Conservation (phyloP, 2,888 invertebrate genomes). For the Phalera bucephala region DNA sequence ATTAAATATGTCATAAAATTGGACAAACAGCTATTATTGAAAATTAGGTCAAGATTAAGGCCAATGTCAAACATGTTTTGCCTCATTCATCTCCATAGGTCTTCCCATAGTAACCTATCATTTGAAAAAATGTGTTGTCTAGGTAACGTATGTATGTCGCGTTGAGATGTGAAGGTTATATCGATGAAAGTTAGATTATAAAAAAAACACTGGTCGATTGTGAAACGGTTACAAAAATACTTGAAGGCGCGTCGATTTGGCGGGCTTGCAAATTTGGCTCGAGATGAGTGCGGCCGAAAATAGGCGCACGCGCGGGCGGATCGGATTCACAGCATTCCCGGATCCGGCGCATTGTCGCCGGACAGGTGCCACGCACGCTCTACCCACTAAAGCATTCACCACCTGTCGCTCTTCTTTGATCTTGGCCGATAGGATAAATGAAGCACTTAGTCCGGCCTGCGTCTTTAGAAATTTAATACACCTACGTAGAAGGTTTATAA, state of each 20-base stretch:
- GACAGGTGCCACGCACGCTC: constrained; percentile 39
- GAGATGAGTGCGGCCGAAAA: constrained; percentile 69
- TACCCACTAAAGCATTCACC: not conserved
- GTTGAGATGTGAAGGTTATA: constrained; percentile 6
- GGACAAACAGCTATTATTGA: no score
- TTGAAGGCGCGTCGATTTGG: constrained; percentile 73
- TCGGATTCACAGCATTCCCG: constrained; percentile 77
- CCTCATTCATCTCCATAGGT: constrained; percentile 16
- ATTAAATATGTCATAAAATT: no score
- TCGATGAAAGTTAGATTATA: constrained; percentile 31
- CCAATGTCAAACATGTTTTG: constrained; percentile 72
- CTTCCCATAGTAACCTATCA: not conserved
- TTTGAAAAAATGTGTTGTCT: no score
- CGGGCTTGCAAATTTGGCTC: constrained; percentile 81
- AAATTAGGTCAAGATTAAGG: constrained; percentile 63
- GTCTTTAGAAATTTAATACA: no score
- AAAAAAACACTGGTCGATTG: constrained; percentile 57
- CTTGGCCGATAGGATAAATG: no score
- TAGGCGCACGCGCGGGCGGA: constrained; percentile 68
- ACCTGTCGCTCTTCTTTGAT: not conserved
- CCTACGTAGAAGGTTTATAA: no score
- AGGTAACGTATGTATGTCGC: not conserved
- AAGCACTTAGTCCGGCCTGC: no score
- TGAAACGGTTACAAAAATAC: constrained; percentile 78
- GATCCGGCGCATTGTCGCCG: constrained; percentile 49